Base-by-base conservation (phyloP, 2,888 invertebrate genomes). In the Cenopis cana region DNA sequence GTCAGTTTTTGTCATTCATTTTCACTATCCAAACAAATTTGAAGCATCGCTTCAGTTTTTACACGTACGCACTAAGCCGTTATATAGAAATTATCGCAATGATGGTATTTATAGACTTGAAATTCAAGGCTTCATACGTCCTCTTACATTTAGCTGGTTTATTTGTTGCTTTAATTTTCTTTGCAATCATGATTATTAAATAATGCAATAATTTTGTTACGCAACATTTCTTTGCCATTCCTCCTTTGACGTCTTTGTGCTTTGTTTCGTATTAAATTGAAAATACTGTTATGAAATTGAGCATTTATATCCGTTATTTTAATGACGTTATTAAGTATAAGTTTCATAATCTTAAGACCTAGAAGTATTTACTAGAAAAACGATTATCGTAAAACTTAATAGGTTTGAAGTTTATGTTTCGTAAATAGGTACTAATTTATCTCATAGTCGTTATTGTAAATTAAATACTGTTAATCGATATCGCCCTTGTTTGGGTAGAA, bases 11-110 rank as follows among this genome's bases (percentile, higher is more conserved):
- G 81, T 82, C 74, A 67, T 66, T 73, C 78, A 85, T 86, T 88
- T 88, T 88, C 88, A 88, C 89, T 89, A 84, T 87, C 82, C 84
- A 88, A 87, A 89, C 81, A 87, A 86, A 85, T 78, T 73, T 73
- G 75, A 74, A 74, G 77, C 79, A 78, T 78, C 76, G 79, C 77
- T 78, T 77, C 73, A 77, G 77, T 75, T 80, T 76, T 79, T 77
- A 72, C 69, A 72, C 69, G 69, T 77, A 79, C 75, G 75, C 79
- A 4, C 78, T 78, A 79, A 79, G 78, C 74, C 78, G 74, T 78
- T 78, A 79, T 52, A 46, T 38, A 8, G n/a, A 14, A 46, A 46
- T 46, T 46, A 46, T 46, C 46, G 46, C 46, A 6, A n/a, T 41
- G 41, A 6, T 3, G 14, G 14, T 41, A 41, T 14, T 14, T 14